Percentiles rank a stretch among this genome's conserved stretches.
Conservation (phyloP, 1,140 invertebrate genomes). For the Habropoda laboriosa region DNA sequence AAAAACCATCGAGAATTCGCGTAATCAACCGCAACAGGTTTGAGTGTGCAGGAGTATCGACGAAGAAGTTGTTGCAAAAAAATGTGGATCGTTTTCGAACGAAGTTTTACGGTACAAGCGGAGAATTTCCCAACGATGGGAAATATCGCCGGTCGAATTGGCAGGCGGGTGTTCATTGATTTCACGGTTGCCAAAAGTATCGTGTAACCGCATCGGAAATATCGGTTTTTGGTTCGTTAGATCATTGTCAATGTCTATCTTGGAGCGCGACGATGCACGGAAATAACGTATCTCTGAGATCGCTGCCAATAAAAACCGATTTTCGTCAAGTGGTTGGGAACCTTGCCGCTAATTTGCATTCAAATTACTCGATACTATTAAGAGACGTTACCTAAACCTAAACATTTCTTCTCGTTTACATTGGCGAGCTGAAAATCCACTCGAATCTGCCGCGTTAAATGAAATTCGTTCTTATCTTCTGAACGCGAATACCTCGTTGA, state of each 20-base stretch:
- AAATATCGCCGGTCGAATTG: no score
- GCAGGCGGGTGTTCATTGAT: conserved; percentile 13
- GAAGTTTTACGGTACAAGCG: no score
- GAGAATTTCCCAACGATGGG: no score
- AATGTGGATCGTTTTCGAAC: no score
- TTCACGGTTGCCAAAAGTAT: conserved; percentile 25
- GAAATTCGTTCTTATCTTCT: no score
- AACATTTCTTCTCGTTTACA: background rate
- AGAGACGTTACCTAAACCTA: background rate
- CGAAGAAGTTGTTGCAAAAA: no score
- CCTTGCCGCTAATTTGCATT: background rate
- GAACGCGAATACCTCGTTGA: no score
- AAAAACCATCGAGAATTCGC: no score
- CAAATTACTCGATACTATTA: background rate
- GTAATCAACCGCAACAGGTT: background rate
- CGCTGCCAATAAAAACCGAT: conserved; percentile 12
- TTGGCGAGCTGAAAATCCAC: background rate
- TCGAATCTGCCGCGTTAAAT: background rate
- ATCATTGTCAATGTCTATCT: conserved; percentile 29
- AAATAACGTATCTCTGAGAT: background rate
- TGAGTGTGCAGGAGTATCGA: no score
- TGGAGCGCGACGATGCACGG: background rate
- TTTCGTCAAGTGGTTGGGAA: background rate
- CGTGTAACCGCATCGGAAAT: conserved; percentile 1
- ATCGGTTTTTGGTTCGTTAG: conserved; percentile 7